Conservation (phyloP, 1,140 invertebrate genomes). For the Goniozus legneri region DNA sequence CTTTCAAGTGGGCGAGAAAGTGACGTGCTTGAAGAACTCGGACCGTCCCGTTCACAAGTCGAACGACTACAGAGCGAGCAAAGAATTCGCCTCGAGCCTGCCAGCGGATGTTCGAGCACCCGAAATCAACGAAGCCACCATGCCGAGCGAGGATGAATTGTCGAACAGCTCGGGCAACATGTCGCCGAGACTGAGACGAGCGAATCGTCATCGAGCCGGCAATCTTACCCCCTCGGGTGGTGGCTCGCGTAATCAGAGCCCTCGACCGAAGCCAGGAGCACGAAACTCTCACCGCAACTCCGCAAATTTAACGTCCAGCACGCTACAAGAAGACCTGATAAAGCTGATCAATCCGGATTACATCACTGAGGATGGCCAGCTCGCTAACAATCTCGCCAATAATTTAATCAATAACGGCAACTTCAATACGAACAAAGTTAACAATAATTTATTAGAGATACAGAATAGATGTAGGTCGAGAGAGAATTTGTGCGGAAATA, state of each 20-base stretch:
- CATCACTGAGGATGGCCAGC: slow-evolving; percentile 52
- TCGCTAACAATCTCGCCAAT: slow-evolving; percentile 36
- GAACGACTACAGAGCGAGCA: slow-evolving; percentile 51
- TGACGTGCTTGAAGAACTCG: slow-evolving; percentile 51
- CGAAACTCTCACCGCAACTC: slow-evolving; percentile 58
- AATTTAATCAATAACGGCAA: slow-evolving; percentile 22
- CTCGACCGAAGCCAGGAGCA: slow-evolving; percentile 54
- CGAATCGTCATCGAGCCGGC: slow-evolving; percentile 44
- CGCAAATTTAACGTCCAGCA: slow-evolving; percentile 64
- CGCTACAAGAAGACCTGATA: slow-evolving; percentile 84
- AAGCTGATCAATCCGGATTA: slow-evolving; percentile 84
- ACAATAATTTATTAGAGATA: slow-evolving; percentile 47
- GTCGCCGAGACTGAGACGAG: slow-evolving; percentile 53
- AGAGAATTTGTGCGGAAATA: slow-evolving; percentile 56
- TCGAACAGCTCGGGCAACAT: slow-evolving; percentile 57
- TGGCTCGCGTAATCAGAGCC: slow-evolving; percentile 62
- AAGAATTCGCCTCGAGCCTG: slow-evolving; percentile 43
- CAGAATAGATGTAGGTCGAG: slow-evolving; percentile 53
- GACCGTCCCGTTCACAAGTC: slow-evolving; percentile 51
- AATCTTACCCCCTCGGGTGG: slow-evolving; percentile 50
- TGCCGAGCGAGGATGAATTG: slow-evolving; percentile 59
- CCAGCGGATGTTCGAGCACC: slow-evolving; percentile 44
- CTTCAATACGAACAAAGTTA: slow-evolving; percentile 42
- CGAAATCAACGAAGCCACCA: slow-evolving; percentile 55
- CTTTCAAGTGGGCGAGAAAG: slow-evolving; percentile 57